Percentiles rank a stretch among this genome's conserved stretches.
phyloP scores from a whole-genome alignment of 2,797 vertebrate genomes.

The Scolopax bukidnonensis region DNA sequence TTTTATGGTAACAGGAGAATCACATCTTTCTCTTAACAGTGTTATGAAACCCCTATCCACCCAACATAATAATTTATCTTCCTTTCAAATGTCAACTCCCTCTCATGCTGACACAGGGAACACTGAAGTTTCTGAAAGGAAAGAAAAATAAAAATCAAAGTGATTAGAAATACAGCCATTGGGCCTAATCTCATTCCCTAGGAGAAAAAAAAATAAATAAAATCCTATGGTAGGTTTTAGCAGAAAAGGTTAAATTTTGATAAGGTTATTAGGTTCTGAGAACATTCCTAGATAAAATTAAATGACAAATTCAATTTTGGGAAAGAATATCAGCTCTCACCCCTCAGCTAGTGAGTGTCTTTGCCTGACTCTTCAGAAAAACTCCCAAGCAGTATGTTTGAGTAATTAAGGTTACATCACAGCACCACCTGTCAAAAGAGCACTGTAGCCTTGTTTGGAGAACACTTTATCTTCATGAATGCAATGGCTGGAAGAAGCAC shows the following conservation, averaged over 20 bases:
- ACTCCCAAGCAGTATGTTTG: not conserved
- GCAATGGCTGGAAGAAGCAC: not conserved
- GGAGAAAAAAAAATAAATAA: accelerated
- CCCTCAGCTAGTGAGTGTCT: not conserved
- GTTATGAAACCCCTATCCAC: not conserved
- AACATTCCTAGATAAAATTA: not conserved
- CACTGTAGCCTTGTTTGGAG: not conserved
- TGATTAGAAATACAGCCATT: not conserved
- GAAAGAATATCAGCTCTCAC: not conserved
- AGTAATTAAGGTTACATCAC: constrained; percentile 5
- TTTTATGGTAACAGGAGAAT: not conserved
- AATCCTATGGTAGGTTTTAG: not conserved
- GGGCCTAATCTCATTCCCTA: not conserved
- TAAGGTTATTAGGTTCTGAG: not conserved
- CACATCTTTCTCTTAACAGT: not conserved
- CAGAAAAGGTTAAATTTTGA: not conserved
- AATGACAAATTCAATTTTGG: not conserved
- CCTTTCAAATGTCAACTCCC: not conserved
- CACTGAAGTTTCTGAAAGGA: not conserved
- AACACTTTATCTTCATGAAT: not conserved
- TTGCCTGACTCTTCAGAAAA: not conserved
- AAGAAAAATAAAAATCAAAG: not conserved
- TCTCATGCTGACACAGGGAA: not conserved
- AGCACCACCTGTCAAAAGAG: not conserved
- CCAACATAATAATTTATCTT: not conserved